Evolutionary conservation across 1,140 invertebrate genomes (phyloP).

Genomic region (Drosophila grimshawi): DNA sequence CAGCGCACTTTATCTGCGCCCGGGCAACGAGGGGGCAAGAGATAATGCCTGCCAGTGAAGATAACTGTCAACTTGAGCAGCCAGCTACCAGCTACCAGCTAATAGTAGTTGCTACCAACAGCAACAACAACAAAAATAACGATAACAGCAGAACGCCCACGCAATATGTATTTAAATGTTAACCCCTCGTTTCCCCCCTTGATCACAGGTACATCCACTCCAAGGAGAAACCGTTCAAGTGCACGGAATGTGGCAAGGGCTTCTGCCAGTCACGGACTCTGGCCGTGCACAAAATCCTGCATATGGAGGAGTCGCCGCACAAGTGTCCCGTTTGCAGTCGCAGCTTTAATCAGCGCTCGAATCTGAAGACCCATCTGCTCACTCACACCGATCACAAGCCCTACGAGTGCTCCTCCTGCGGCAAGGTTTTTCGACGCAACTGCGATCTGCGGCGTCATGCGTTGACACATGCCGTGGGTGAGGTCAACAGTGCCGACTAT

Average conservation of each 20-base stretch:
- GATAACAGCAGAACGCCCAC: constrained; percentile 33
- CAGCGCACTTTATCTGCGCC: constrained; percentile 33
- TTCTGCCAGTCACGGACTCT: constrained; percentile 98
- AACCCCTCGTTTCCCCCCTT: constrained; percentile 82
- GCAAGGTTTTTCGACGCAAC: constrained; percentile 93
- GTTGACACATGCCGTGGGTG: constrained; percentile 93
- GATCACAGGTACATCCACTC: constrained; percentile 96
- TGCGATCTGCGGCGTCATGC: constrained; percentile 94
- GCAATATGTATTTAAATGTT: constrained; percentile 28
- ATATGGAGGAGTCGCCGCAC: constrained; percentile 96
- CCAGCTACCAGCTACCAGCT: constrained; percentile 43
- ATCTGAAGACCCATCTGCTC: constrained; percentile 96
- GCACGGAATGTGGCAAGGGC: constrained; percentile 97
- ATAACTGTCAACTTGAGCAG: constrained; percentile 74
- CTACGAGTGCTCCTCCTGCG: constrained; percentile 95
- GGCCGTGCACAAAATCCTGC: constrained; percentile 96
- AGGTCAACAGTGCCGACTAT: constrained; percentile 89
- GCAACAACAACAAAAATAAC: constrained; percentile 8
- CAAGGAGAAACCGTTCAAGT: constrained; percentile 99
- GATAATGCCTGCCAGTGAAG: constrained; percentile 49
- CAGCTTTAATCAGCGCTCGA: constrained; percentile 95
- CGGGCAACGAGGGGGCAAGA: constrained; percentile 13
- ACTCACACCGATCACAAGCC: constrained; percentile 98
- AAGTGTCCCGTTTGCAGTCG: constrained; percentile 95
- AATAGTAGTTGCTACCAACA: not conserved